These are phyloP conservation scores for Apotomis turbidana DNA, from an alignment of 2,888 invertebrate genomes.

Conservation along the genomic window DNA sequence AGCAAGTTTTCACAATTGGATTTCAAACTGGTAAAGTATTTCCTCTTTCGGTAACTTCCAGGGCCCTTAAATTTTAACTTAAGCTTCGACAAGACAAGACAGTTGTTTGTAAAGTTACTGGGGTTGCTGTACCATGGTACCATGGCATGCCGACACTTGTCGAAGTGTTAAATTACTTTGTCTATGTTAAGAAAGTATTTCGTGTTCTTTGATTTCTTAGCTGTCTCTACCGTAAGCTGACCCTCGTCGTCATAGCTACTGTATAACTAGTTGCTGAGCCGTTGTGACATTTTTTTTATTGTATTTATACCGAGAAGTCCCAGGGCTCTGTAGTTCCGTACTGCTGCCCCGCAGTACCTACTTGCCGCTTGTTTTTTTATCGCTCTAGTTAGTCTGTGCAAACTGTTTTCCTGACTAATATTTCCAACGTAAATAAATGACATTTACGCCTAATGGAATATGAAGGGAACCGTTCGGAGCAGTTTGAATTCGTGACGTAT, in stretches of 20 bases:
- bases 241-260: neutral
- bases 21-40: conserved; percentile 12
- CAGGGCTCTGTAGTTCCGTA: too few species aligned
- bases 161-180: neutral
- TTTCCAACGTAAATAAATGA: neutral
- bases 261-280: too few species aligned
- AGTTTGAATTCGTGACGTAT: conserved; percentile 1
- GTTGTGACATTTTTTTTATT: too few species aligned
- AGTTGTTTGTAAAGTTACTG: neutral
- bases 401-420: neutral
- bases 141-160: neutral
- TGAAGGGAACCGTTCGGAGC: conserved; percentile 10
- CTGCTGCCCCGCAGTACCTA: too few species aligned
- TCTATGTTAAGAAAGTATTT: neutral
- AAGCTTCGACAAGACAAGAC: neutral
- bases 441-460: neutral
- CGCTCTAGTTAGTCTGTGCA: neutral
- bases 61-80: conserved; percentile 4
- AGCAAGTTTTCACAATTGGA: conserved; percentile 10
- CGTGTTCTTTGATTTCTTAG: too few species aligned
- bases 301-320: too few species aligned
- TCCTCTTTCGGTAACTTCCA: conserved; percentile 6
- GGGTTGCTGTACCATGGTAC: neutral
- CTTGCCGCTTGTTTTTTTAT: neutral
- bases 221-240: neutral